Percentiles rank a stretch among this genome's conserved stretches.
phyloP scores from a whole-genome alignment of 35 echinoderm and acorn worm species.

The Apostichopus californicus region DNA sequence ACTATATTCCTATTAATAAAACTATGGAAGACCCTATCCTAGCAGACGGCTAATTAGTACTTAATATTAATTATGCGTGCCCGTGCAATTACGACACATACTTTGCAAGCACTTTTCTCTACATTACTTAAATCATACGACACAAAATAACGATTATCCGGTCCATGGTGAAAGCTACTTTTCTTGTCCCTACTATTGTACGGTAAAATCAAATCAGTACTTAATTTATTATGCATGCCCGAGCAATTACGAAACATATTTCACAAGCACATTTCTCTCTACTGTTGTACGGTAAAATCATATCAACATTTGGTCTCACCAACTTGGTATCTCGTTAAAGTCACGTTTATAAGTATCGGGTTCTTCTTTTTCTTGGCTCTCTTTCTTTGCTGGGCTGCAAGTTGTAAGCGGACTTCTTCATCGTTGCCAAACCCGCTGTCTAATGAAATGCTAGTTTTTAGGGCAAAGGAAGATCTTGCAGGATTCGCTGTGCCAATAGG shows the following conservation, averaged over 20 bases:
- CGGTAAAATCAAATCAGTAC: too few relatives aligned
- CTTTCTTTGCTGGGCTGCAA: constrained; percentile 50
- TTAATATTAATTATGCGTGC: too few relatives aligned
- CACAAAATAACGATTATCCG: too few relatives aligned
- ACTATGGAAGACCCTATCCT: too few relatives aligned
- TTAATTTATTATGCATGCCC: too few relatives aligned
- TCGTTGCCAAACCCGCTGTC: constrained; percentile 57
- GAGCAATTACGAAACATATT: not conserved
- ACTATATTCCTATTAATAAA: too few relatives aligned
- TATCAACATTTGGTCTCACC: constrained; percentile 57
- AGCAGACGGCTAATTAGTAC: too few relatives aligned
- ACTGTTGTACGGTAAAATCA: not conserved
- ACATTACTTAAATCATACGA: too few relatives aligned
- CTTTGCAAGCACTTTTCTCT: too few relatives aligned
- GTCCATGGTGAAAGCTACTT: too few relatives aligned
- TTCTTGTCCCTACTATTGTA: too few relatives aligned
- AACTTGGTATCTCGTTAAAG: constrained; percentile 75
- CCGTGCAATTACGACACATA: too few relatives aligned
- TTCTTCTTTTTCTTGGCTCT: constrained; percentile 65
- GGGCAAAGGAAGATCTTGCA: constrained; percentile 42
- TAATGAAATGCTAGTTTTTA: constrained; percentile 38
- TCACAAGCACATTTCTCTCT: not conserved
- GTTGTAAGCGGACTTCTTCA: constrained; percentile 51
- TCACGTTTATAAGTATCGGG: constrained; percentile 75
- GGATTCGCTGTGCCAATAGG: constrained; percentile 49